Base-by-base conservation (phyloP, 1,140 invertebrate genomes). In the Augochlora pura region DNA sequence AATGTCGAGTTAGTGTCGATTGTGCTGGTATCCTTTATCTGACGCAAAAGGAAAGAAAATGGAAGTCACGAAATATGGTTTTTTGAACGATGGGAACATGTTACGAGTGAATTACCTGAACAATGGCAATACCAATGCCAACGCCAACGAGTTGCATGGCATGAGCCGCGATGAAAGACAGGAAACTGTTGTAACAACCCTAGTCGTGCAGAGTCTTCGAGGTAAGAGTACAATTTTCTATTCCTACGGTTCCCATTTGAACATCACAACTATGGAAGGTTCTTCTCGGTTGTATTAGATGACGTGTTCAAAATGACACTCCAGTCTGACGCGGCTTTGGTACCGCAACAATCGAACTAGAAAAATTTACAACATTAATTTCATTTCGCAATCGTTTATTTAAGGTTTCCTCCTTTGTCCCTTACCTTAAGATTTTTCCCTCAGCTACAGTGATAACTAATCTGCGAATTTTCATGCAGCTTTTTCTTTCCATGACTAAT, bases 271-370 rank as follows among this genome's bases (percentile, higher is more conserved):
- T 97, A 95, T 71, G 1, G 96, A 12, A 96, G 78, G 32, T 32
- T 32, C 4, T 32, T 32, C 32, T 2, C 32, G 32, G 32, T 32
- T 32, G 32, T 2, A 32, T 32, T 32, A 32, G 32, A 32, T 32
- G 32, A 32, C 0, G 84, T 86, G 0, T 64, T 52, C 16, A 88
- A 52, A 0, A 74, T 57, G 83, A 86, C 84, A 54, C 85, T 59
- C 97, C 97, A 97, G 77, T 97, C 95, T 0, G 86, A 89, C 16
- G 91, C 91, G 38, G 93, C 93, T 0, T 86, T 73, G 0, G 95
- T 94, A 3, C 97, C 97, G 85, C 97, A 97, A 89, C 97, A 98
- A 4, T 94, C 42, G 68, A 97, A 95, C 95, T 97, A 14, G 1
- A 83, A 86, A 57, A 67, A 74, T 71, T 60, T 1, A 32, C 5